These are phyloP conservation scores for Sinonovacula constricta DNA, from an alignment of 1,140 invertebrate genomes.

Conservation along the genomic window DNA sequence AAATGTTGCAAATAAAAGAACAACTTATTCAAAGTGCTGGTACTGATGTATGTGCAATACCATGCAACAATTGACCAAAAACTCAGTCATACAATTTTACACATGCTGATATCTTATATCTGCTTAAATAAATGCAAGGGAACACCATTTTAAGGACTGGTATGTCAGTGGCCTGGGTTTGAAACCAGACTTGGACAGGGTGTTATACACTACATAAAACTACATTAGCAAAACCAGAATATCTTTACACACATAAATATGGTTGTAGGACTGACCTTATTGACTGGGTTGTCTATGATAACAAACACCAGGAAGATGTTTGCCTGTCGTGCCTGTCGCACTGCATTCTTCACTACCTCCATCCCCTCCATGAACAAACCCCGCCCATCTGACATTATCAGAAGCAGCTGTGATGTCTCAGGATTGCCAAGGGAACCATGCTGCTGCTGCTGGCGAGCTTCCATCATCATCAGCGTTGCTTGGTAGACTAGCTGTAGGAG, in stretches of 20 bases:
- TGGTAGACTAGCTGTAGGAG: constrained; percentile 87
- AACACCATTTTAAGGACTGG: background rate
- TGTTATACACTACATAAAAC: too few relatives aligned
- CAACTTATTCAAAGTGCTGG: too few relatives aligned
- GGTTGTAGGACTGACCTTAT: constrained; percentile 83
- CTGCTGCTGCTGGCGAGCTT: constrained; percentile 64
- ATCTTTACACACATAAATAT: background rate
- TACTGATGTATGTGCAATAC: too few relatives aligned
- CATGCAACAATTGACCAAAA: too few relatives aligned
- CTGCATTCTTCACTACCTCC: constrained; percentile 86
- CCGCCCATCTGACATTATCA: constrained; percentile 94
- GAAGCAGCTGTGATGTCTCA: constrained; percentile 86
- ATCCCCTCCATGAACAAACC: constrained; percentile 94
- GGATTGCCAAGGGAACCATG: constrained; percentile 59
- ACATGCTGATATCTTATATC: background rate
- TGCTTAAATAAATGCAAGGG: background rate
- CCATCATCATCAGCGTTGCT: constrained; percentile 80
- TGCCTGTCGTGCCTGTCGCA: constrained; percentile 87
- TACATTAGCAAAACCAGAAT: background rate
- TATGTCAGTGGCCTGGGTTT: too few relatives aligned
- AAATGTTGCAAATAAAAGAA: background rate
- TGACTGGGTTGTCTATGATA: constrained; percentile 95
- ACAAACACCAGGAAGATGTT: constrained; percentile 97
- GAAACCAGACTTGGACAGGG: too few relatives aligned
- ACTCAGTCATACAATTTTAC: background rate